Evolutionary conservation across 2,888 invertebrate species (phyloP).

Genomic region (Bursaphelenchus okinawaensis): DNA sequence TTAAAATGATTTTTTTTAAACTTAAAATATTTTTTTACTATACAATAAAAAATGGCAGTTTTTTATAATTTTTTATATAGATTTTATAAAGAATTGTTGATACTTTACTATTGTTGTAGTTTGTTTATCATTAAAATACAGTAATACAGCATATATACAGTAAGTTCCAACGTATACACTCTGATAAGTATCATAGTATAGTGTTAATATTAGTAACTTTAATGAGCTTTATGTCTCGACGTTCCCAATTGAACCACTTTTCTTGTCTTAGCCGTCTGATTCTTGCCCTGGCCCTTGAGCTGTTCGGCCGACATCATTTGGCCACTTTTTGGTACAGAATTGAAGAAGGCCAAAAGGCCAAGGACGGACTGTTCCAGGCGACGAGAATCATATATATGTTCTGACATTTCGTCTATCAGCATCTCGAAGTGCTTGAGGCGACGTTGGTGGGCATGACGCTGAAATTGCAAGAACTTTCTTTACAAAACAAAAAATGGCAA

Average conservation of each 20-base stretch:
- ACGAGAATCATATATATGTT: slow-evolving; percentile 22
- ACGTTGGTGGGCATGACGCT: slow-evolving; percentile 22
- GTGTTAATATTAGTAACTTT: neutral
- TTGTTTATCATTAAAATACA: too few relatives aligned
- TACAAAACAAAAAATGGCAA: neutral
- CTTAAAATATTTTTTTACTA: too few relatives aligned
- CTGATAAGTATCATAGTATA: too few relatives aligned
- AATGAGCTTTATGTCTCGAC: slow-evolving; percentile 9
- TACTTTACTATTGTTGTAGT: too few relatives aligned
- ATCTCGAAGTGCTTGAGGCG: slow-evolving; percentile 25
- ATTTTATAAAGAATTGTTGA: too few relatives aligned
- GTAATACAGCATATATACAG: too few relatives aligned
- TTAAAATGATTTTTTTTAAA: too few relatives aligned
- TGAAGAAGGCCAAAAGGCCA: slow-evolving; percentile 20
- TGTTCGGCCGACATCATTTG: slow-evolving; percentile 13
- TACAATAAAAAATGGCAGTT: too few relatives aligned
- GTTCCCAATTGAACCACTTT: slow-evolving; percentile 6
- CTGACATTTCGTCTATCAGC: slow-evolving; percentile 23
- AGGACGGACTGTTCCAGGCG: slow-evolving; percentile 23
- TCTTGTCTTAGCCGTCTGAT: neutral
- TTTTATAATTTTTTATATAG: too few relatives aligned
- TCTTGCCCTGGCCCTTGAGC: neutral
- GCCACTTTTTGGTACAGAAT: slow-evolving; percentile 15
- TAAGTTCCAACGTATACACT: too few relatives aligned
- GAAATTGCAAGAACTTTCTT: slow-evolving; percentile 2